Conservation (phyloP, 2,113 vertebrate genomes). For the Camelus dromedarius region DNA sequence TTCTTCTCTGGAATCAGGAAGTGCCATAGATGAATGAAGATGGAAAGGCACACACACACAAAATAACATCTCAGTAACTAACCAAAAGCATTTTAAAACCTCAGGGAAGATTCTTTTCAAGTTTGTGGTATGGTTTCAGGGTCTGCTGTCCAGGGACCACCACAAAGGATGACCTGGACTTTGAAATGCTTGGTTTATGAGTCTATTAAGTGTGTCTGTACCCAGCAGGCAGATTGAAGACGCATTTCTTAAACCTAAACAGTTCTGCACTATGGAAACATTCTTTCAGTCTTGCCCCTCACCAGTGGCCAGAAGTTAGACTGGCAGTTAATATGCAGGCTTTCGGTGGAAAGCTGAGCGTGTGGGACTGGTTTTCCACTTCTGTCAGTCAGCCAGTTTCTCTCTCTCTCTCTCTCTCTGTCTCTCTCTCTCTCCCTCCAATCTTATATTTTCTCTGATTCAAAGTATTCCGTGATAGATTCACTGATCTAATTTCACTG, state of each 20-base stretch:
- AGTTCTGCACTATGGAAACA: not conserved
- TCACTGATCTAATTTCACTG: slow-evolving; percentile 1
- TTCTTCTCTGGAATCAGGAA: slow-evolving; percentile 44
- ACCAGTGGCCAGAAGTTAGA: not conserved
- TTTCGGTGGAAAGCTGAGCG: slow-evolving; percentile 64
- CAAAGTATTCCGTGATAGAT: slow-evolving; percentile 51
- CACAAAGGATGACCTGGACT: slow-evolving; percentile 58
- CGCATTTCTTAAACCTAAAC: not conserved
- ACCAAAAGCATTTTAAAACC: slow-evolving; percentile 67
- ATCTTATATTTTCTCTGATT: slow-evolving; percentile 49
- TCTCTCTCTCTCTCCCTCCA: not conserved
- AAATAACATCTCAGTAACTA: slow-evolving; percentile 42
- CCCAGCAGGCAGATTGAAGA: not conserved
- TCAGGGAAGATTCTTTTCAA: slow-evolving; percentile 72
- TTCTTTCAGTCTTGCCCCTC: slow-evolving; percentile 44
- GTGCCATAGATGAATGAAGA: slow-evolving; percentile 6
- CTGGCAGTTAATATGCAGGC: not conserved
- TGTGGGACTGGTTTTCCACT: slow-evolving; percentile 33
- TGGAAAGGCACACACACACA: slow-evolving; percentile 5
- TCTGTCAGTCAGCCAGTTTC: not conserved
- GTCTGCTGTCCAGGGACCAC: slow-evolving; percentile 54
- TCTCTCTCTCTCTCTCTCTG: not conserved
- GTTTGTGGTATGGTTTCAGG: slow-evolving; percentile 66
- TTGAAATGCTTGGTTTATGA: slow-evolving; percentile 31
- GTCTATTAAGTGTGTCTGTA: not conserved